A percentile compares a stretch with the other conserved stretches of the same genome.
Conservation (phyloP, 2,113 vertebrate species). For the Castor canadensis region DNA sequence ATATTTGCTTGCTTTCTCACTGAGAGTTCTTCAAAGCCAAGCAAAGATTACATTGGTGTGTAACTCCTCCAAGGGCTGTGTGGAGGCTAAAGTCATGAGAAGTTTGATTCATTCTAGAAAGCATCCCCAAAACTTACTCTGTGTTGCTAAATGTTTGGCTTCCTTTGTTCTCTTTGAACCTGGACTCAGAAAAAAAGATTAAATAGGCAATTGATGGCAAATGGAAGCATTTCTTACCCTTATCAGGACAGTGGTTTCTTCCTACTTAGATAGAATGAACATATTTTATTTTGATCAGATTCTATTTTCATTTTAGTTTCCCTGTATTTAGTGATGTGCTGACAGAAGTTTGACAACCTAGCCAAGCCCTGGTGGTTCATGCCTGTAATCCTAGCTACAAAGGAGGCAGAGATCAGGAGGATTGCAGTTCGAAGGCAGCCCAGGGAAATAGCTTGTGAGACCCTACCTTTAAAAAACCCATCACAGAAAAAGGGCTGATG, state of each 20-base stretch:
- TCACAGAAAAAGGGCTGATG: too few species aligned
- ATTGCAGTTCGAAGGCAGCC: too few species aligned
- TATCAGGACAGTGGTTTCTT: neutral
- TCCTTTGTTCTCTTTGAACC: neutral
- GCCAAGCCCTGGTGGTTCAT: too few species aligned
- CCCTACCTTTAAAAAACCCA: too few species aligned
- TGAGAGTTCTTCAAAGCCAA: neutral
- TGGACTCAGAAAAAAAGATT: neutral
- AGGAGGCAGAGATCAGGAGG: too few species aligned
- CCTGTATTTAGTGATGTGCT: neutral
- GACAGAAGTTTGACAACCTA: neutral
- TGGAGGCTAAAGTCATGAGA: neutral
- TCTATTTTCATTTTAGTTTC: neutral
- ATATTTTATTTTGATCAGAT: neutral
- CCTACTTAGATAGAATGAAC: neutral
- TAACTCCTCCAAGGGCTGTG: neutral
- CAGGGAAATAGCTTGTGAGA: too few species aligned
- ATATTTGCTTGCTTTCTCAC: neutral
- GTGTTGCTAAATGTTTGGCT: neutral
- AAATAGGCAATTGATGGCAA: neutral
- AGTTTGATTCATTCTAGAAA: neutral
- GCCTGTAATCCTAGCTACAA: too few species aligned
- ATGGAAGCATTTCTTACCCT: neutral
- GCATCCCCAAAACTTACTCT: neutral
- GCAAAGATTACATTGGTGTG: neutral